phyloP scores from a whole-genome alignment of 2,797 vertebrate genomes.

The Enteromius argenteus region DNA sequence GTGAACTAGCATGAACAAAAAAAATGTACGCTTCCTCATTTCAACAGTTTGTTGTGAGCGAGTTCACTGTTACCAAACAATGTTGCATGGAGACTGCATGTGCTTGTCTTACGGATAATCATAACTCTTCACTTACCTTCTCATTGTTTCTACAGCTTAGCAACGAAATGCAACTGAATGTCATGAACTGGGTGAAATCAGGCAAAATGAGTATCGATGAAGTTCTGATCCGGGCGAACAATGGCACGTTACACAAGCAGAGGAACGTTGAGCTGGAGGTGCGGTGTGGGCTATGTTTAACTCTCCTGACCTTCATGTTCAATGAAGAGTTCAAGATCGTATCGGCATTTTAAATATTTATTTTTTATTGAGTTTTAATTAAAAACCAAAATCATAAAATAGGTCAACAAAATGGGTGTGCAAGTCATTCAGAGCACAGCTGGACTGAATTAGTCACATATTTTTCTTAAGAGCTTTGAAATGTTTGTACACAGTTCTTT shows the following conservation, averaged over 20 bases:
- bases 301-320: background rate
- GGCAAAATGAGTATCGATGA: conserved; percentile 81
- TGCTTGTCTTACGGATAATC: background rate
- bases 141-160: conserved; percentile 72
- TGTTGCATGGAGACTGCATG: conserved; percentile 6
- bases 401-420: background rate
- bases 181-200: conserved; percentile 82
- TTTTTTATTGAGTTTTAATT: background rate
- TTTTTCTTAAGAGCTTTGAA: background rate
- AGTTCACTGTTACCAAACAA: background rate
- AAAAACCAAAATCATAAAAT: background rate
- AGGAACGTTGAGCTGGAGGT: conserved; percentile 63
- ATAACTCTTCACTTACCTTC: background rate
- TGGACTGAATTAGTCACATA: background rate
- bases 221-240: conserved; percentile 77
- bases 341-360: background rate
- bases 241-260: conserved; percentile 58
- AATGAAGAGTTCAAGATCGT: background rate
- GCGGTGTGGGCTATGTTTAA: background rate
- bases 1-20: background rate
- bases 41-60: background rate
- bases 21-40: conserved; percentile 3
- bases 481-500: background rate
- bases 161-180: conserved; percentile 83
- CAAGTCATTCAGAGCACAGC: background rate